A percentile compares a stretch with the other conserved stretches of the same genome.
phyloP scores from a whole-genome alignment of 2,888 invertebrate genomes.

The Dusona sp. region DNA sequence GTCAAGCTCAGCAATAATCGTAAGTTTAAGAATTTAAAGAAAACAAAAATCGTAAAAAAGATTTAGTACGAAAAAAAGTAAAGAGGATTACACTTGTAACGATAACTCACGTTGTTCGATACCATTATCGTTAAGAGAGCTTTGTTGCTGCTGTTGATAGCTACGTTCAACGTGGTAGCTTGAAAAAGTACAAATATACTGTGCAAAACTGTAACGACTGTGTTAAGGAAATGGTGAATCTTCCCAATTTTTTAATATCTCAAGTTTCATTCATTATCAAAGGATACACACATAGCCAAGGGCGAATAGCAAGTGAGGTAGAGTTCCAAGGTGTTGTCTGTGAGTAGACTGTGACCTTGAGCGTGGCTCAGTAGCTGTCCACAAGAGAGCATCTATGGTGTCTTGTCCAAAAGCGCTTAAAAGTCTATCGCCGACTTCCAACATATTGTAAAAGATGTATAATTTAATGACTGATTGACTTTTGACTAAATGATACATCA shows the following conservation, averaged over 20 bases:
- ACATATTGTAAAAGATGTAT: slow-evolving; percentile 99
- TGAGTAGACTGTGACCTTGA: slow-evolving; percentile 86
- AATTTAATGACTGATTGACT: slow-evolving; percentile 99
- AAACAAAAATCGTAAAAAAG: neutral
- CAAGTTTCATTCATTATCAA: slow-evolving; percentile 77
- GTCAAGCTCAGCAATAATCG: neutral
- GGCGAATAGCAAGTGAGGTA: slow-evolving; percentile 96
- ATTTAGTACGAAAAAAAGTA: neutral
- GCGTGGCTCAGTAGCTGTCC: slow-evolving; percentile 98
- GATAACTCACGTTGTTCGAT: slow-evolving; percentile 97
- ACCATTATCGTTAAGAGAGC: slow-evolving; percentile 99
- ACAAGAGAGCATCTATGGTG: slow-evolving; percentile 98
- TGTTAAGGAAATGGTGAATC: slow-evolving; percentile 67
- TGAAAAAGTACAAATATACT: slow-evolving; percentile 96
- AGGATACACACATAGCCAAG: slow-evolving; percentile 98
- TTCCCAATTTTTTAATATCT: neutral
- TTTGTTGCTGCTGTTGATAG: slow-evolving; percentile 99
- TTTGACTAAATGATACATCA: slow-evolving; percentile 98
- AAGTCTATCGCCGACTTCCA: slow-evolving; percentile 98
- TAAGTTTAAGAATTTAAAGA: neutral
- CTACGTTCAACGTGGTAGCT: slow-evolving; percentile 99
- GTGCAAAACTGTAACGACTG: slow-evolving; percentile 89
- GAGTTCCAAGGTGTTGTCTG: slow-evolving; percentile 92
- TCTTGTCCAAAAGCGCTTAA: slow-evolving; percentile 99
- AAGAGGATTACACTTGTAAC: slow-evolving; percentile 43